Conservation (phyloP, 2,797 vertebrate genomes). For the Hybognathus amarus region DNA sequence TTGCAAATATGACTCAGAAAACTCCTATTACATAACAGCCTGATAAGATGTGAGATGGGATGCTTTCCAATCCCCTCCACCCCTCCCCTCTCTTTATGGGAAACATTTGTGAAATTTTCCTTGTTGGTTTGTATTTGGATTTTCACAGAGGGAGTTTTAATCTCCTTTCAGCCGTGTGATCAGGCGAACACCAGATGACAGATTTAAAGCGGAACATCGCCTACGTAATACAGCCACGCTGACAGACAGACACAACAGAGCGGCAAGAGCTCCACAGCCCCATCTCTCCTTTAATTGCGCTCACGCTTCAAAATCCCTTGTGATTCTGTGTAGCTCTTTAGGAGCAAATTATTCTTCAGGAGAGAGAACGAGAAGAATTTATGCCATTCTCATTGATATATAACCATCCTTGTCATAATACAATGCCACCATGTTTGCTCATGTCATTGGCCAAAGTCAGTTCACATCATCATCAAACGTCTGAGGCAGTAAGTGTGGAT, state of each 20-base stretch:
- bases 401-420: conserved; percentile 17
- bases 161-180: conserved; percentile 54
- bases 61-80: conserved; percentile 15
- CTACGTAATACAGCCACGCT: conserved; percentile 50
- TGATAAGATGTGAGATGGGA: conserved; percentile 43
- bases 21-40: conserved; percentile 55
- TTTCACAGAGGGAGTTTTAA: conserved; percentile 54
- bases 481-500: conserved; percentile 42
- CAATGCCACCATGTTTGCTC: conserved; percentile 42
- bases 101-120: conserved; percentile 52
- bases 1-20: conserved; percentile 43
- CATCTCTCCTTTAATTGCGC: conserved; percentile 45
- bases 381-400: neutral
- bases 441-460: conserved; percentile 64
- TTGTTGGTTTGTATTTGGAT: conserved; percentile 44
- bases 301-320: conserved; percentile 29
- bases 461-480: conserved; percentile 66
- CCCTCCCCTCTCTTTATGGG: neutral
- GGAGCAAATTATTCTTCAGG: neutral
- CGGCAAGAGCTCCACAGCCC: conserved; percentile 21
- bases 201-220: conserved; percentile 60
- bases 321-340: neutral
- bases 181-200: conserved; percentile 56
- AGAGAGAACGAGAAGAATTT: neutral
- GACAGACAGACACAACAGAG: conserved; percentile 46